Base-by-base conservation (phyloP, 2,113 vertebrate species). In the Heteronetta atricapilla region DNA sequence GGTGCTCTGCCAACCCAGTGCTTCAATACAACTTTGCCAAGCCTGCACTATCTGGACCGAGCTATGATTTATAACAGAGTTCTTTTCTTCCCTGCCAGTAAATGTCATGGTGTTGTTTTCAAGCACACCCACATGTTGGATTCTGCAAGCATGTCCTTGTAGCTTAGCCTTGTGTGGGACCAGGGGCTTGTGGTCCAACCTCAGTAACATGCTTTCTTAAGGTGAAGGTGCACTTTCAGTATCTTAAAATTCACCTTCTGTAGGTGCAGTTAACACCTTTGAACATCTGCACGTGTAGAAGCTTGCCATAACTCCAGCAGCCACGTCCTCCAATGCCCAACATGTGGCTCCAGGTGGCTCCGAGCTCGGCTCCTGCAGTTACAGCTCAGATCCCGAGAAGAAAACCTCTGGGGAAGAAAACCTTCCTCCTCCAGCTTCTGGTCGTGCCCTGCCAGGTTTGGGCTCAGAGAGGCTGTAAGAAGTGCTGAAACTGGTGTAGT, bases 401-500 rank as follows among this genome's bases (percentile, higher is more conserved):
- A 15, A 88, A 60, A 74, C 7, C 6, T 31, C n/a, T n/a, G n/a
- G n/a, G n/a, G n/a, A 26, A 15, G 21, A 15, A 88, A 60, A 74
- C 7, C 6, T 31, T 52, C 56, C 31, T 69, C 6, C 40, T 86
- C 22, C 62, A 42, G 31, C 8, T 59, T 87, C 59, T 89, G 78
- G 17, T 22, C 19, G 40, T 29, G 34, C 34, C 18, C 1, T 44
- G 15, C 28, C 28, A 38, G 40, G 34, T 55, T 78, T 40, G 36
- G 33, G 29, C 59, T n/a, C 25, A 28, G 6, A 1, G 4, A 0
- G 2, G 6, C 11, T 69, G 13, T 29, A 29, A 34, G 33, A 40
- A 53, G 21, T 10, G 26, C 13, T 26, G 52, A 79, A 79, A 46
- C 40, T 28, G 18, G 12, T 79, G 79, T 64, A 31, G 60, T 23